Conservation (phyloP, 2,113 vertebrate species). For the Cinclus mexicanus region DNA sequence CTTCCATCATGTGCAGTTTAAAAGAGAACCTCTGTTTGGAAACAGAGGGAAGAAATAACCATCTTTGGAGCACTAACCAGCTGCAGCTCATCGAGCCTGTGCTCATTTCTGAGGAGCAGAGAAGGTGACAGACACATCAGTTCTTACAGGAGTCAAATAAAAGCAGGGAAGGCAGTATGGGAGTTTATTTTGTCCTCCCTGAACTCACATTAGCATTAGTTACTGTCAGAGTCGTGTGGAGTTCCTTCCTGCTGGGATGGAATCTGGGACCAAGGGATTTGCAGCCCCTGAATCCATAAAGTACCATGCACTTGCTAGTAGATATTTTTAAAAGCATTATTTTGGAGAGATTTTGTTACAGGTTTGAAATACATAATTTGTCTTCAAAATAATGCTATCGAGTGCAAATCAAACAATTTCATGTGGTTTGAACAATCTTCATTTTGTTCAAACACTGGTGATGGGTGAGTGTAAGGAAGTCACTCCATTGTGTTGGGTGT, state of each 20-base stretch:
- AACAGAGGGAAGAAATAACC: neutral
- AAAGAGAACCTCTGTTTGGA: neutral
- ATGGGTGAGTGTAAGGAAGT: neutral
- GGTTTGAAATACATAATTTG: neutral
- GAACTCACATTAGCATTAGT: neutral
- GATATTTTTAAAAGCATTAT: neutral
- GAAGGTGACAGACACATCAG: neutral
- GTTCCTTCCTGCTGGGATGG: neutral
- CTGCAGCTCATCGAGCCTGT: neutral
- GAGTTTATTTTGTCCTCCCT: neutral
- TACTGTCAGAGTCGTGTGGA: neutral
- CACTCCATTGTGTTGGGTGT: neutral
- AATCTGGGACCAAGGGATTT: neutral
- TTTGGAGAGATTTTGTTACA: neutral
- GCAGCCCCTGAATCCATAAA: neutral
- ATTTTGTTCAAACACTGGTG: neutral
- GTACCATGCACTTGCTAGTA: rapidly evolving
- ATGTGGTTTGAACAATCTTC: neutral
- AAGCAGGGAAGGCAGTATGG: neutral
- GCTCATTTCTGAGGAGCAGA: neutral
- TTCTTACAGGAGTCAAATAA: neutral
- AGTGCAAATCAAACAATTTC: neutral
- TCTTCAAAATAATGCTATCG: neutral
- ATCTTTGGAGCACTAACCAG: neutral
- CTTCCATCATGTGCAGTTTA: neutral